Percentiles rank a stretch among this genome's conserved stretches.
phyloP scores from a whole-genome alignment of 2,113 vertebrate species.

The Alouatta palliata region DNA sequence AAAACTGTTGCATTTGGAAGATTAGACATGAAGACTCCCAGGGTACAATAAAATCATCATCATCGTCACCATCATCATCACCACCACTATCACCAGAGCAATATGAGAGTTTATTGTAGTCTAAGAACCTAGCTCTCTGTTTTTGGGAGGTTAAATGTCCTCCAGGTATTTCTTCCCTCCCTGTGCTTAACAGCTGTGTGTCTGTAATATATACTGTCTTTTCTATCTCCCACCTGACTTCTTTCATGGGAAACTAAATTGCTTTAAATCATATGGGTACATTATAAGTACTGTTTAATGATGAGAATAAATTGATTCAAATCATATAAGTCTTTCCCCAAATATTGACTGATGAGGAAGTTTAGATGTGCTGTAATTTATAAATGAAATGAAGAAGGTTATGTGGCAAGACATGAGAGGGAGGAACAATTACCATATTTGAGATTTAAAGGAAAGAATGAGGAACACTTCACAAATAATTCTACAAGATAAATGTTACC shows the following conservation, averaged over 20 bases:
- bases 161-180: not conserved
- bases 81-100: not conserved
- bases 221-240: conserved; percentile 32
- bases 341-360: conserved; percentile 69
- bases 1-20: not conserved
- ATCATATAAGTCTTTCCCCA: conserved; percentile 70
- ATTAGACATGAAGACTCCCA: not conserved
- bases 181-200: not conserved
- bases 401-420: not conserved
- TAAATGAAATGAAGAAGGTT: conserved; percentile 66
- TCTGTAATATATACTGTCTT: not conserved
- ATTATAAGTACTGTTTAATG: conserved; percentile 76
- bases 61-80: not conserved
- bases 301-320: conserved; percentile 78
- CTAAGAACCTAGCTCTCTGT: not conserved
- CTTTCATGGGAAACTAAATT: conserved; percentile 71
- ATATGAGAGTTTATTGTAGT: not conserved
- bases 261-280: conserved; percentile 69
- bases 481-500: not conserved
- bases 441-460: not conserved
- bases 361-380: conserved; percentile 60
- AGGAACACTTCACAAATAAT: not conserved
- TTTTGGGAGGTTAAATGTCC: not conserved
- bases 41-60: not conserved
- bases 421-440: not conserved